A percentile compares a stretch with the other conserved stretches of the same genome.
Evolutionary conservation across 2,113 vertebrate genomes (phyloP).

Genomic region (Sander vitreus): DNA sequence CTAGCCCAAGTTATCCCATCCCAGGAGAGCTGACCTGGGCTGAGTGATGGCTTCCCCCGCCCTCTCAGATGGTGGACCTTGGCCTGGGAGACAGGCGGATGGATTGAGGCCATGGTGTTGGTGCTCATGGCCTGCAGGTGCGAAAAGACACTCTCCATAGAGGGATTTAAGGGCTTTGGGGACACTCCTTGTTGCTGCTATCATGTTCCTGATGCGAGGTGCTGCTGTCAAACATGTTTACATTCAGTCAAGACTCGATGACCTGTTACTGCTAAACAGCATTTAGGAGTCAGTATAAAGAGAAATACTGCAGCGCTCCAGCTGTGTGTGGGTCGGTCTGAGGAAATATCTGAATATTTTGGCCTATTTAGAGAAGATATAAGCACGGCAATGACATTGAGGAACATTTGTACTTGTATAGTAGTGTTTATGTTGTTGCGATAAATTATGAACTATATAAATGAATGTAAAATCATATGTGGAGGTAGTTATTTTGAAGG

Average conservation of each 20-base stretch:
- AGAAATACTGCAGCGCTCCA: not conserved
- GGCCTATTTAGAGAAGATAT: not conserved
- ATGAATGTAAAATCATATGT: not conserved
- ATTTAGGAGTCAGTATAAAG: not conserved
- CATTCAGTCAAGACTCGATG: constrained; percentile 26
- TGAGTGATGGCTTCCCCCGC: constrained; percentile 35
- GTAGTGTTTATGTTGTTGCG: not conserved
- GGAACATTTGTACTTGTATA: not conserved
- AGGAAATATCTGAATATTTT: not conserved
- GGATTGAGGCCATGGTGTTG: constrained; percentile 9
- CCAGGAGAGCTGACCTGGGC: constrained; percentile 36
- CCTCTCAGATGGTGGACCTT: constrained; percentile 20
- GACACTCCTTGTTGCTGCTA: constrained; percentile 35
- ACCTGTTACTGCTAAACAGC: constrained; percentile 32
- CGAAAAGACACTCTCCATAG: constrained; percentile 39
- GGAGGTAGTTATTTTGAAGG: not conserved
- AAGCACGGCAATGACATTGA: not conserved
- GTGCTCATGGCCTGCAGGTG: constrained; percentile 50
- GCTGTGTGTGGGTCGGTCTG: not conserved
- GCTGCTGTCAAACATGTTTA: constrained; percentile 67
- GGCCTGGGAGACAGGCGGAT: constrained; percentile 29
- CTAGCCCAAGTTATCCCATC: constrained; percentile 21
- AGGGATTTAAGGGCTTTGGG: constrained; percentile 31
- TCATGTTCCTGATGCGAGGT: constrained; percentile 48
- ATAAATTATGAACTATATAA: not conserved